Base-by-base conservation (phyloP, 2,888 invertebrate species). In the Panorpa germanica region DNA sequence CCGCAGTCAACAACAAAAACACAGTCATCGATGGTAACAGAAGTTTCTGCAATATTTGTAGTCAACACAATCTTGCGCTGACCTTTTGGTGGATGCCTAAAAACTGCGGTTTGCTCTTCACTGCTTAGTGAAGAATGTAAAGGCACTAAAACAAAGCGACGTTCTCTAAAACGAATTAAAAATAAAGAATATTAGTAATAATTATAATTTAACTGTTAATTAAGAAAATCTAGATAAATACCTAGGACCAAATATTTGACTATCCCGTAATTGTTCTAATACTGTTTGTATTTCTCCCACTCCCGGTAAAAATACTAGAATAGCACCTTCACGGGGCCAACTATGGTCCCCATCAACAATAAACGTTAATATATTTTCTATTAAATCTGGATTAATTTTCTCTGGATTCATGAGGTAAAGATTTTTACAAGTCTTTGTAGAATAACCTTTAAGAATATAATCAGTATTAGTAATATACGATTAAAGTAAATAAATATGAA, bases 31-130 rank as follows among this genome's bases (percentile, higher is more conserved):
- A 95, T 90, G 5, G 95, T 95, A 5, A 95, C 72, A 0, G 90
- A 90, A 0, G 91, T 93, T 58, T 95, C 93, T 0, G 93, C 91
- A 36, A 95, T 81, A 47, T 95, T 93, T 0, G 93, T 95, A 3
- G 73, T 70, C 1, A 93, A 56, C 1, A 88, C 77, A 34, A 93
- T 83, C 62, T 93, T 93, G 19, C 91, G 60, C 12, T 69, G 65
- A 0, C 77, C 78, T 0, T 57, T 49, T 18, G 66, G 68, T 0
- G 77, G 66, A 39, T 70, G 74, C 42, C 68, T 70, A 45, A 63
- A 69, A 13, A 88, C 77, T 22, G 69, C 50, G 1, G 71, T 57
- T 50, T 90, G 90, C 41, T 88, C 86, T 44, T 82, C 77, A 38
- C 75, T 81, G 0, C 83, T 74, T 16, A 90, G 55, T 1, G 80